A percentile compares a stretch with the other conserved stretches of the same genome.
Evolutionary conservation across 2,888 invertebrate species (phyloP).

Genomic region (Lycia hirtaria): DNA sequence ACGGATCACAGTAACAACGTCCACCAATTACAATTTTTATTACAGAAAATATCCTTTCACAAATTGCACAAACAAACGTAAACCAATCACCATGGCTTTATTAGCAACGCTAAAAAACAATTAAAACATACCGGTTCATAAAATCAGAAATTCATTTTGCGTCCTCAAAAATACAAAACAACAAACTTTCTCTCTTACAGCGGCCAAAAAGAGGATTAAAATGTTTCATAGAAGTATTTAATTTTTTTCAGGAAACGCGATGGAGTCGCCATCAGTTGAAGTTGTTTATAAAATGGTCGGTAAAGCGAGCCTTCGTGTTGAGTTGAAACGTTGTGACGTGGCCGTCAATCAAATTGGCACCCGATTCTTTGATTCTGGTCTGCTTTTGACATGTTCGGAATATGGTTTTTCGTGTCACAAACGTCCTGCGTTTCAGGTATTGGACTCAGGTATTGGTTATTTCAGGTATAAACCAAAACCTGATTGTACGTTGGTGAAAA

Average conservation of each 20-base stretch:
- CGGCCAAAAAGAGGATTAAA: neutral
- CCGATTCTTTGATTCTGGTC: slow-evolving; percentile 10
- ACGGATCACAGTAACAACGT: neutral
- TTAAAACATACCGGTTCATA: slow-evolving; percentile 14
- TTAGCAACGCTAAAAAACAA: slow-evolving; percentile 15
- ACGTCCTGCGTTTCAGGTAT: neutral
- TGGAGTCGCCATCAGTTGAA: neutral
- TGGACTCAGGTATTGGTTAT: no score
- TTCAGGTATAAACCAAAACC: no score
- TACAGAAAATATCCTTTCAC: neutral
- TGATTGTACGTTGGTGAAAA: no score
- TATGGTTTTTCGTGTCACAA: slow-evolving; percentile 17
- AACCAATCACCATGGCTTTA: slow-evolving; percentile 9
- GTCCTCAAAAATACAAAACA: slow-evolving; percentile 9
- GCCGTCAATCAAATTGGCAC: slow-evolving; percentile 26
- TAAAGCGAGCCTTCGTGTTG: neutral
- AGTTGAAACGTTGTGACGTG: slow-evolving; percentile 19
- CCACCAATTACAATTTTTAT: neutral
- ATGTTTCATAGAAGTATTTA: neutral
- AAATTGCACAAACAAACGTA: slow-evolving; percentile 7
- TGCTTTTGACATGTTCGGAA: slow-evolving; percentile 25
- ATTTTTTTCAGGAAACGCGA: neutral
- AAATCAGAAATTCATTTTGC: slow-evolving; percentile 10
- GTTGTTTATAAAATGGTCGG: neutral
- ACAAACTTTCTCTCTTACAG: neutral